Conservation (phyloP, 2,113 vertebrate genomes). For the Lophotis ruficrista region DNA sequence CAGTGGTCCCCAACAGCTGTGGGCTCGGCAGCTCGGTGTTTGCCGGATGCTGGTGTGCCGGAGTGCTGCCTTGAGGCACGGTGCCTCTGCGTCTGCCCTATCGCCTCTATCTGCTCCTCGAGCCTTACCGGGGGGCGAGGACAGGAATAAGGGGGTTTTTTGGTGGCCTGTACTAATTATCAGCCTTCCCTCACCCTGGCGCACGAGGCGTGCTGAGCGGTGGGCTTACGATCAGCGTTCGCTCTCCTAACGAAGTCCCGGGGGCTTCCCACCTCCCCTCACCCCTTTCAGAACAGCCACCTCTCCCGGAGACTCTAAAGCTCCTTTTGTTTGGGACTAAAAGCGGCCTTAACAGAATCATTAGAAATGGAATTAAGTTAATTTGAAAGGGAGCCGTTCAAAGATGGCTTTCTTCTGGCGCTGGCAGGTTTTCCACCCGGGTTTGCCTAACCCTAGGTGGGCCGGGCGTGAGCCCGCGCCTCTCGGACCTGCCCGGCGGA, state of each 20-base stretch:
- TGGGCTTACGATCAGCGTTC: background rate
- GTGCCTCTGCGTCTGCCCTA: background rate
- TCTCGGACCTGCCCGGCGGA: background rate
- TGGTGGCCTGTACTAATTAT: background rate
- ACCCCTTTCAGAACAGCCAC: background rate
- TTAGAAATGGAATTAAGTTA: conserved; percentile 23
- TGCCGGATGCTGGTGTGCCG: rapidly evolving
- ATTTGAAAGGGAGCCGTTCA: background rate
- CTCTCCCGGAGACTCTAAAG: conserved; percentile 14
- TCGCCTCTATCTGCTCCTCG: background rate
- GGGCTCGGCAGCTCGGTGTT: background rate
- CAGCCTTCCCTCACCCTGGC: background rate
- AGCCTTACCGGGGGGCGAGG: background rate
- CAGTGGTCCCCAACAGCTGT: rapidly evolving
- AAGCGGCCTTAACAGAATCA: background rate
- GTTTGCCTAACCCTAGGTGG: background rate
- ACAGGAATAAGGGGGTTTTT: background rate
- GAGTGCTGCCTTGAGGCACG: rapidly evolving
- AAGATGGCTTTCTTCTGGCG: background rate
- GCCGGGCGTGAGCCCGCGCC: background rate
- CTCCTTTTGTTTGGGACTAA: conserved; percentile 42
- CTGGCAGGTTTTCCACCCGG: background rate
- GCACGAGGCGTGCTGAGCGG: background rate
- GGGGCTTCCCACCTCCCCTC: conserved; percentile 18
- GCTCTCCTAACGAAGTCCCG: conserved; percentile 27